Base-by-base conservation (phyloP, 1,140 invertebrate genomes). In the Drosophila tsacasi region DNA sequence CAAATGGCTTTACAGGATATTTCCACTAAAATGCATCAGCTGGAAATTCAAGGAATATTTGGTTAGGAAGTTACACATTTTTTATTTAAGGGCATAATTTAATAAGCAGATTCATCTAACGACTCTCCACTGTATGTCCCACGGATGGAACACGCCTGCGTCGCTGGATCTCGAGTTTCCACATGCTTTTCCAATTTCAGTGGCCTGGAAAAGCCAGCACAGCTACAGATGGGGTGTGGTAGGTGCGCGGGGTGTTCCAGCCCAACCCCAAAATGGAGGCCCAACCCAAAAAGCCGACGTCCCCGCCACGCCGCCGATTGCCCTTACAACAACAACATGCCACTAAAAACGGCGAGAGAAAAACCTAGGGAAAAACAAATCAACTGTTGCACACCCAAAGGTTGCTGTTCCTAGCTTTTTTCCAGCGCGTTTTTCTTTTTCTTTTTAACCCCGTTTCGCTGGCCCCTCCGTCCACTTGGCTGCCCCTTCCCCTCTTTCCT, bases 391-490 rank as follows among this genome's bases (percentile, higher is more conserved):
- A 79, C 83, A 85, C 82, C 82, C 82, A 85, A 85, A 81, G 19
- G 73, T 82, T 82, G 67, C 47, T 72, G 76, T 79, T 89, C 83
- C 83, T 90, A 90, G 78, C 87, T 84, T 79, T 78, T 89, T 90
- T 81, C 78, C 81, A 90, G 87, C 81, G 72, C 78, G 85, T 89
- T 89, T 89, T 89, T 89, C 85, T 89, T 89, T 89, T 89, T 89
- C 85, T 82, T 90, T 89, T 90, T 90, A 89, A 89, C 85, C 84
- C 84, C 84, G 84, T 89, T 87, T 87, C 85, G 81, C 83, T 79
- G 81, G 60, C 76, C 76, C 64, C 67, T 62, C 73, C 71, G 71
- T 61, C 44, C 64, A 19, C 49, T 52, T 19, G 42, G 49, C 44
- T 46, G 19, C 25, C 35, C 37, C 40, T 37, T n/a, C 10, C 63